A percentile compares a stretch with the other conserved stretches of the same genome.
phyloP scores from a whole-genome alignment of 2,113 vertebrate genomes.

The Lasiurus cinereus region DNA sequence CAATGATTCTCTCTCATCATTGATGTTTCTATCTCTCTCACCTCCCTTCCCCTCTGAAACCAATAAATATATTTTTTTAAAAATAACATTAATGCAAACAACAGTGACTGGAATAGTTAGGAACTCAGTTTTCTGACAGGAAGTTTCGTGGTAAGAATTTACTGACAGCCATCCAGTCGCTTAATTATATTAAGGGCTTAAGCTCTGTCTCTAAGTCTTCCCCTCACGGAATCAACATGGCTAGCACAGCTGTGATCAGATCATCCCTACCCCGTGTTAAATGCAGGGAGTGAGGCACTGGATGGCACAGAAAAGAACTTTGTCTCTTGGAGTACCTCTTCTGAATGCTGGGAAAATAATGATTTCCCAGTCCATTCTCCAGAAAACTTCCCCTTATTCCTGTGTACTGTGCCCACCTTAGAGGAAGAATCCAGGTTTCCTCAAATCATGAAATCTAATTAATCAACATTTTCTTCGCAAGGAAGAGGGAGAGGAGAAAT shows the following conservation, averaged over 20 bases:
- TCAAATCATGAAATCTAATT: background rate
- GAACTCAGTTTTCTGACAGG: background rate
- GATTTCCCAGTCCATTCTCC: background rate
- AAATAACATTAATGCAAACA: background rate
- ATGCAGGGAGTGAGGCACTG: background rate
- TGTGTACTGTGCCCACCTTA: background rate
- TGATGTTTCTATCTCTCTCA: too few relatives aligned
- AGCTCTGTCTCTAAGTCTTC: background rate
- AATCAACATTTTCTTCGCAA: background rate
- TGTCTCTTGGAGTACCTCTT: background rate
- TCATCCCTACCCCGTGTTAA: background rate
- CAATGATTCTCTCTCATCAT: too few relatives aligned
- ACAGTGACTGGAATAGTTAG: background rate
- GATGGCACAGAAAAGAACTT: background rate
- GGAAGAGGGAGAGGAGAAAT: background rate
- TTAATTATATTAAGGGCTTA: background rate
- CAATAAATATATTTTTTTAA: too few relatives aligned
- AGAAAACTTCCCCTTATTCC: background rate
- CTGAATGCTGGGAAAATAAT: background rate
- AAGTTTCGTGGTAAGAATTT: background rate
- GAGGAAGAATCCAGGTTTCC: background rate
- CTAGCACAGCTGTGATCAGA: fast-evolving
- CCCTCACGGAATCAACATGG: background rate
- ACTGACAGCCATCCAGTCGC: background rate
- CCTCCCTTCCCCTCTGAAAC: too few relatives aligned